Evolutionary conservation across 2,888 invertebrate species (phyloP).

Genomic region (Cryptocheilus praepositus): DNA sequence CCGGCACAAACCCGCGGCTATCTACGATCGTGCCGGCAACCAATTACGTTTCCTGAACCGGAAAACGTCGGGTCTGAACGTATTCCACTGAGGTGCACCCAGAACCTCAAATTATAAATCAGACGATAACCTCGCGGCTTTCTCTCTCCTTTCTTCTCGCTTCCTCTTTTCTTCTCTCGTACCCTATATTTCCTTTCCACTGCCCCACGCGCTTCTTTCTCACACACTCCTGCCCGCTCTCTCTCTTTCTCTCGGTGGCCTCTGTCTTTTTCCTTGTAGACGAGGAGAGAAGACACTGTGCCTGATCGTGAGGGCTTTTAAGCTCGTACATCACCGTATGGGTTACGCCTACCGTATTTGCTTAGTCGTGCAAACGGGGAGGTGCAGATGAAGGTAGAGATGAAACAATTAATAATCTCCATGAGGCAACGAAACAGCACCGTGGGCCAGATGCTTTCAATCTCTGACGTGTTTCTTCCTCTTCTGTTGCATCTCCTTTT

Average conservation of each 20-base stretch:
- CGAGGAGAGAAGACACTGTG: conserved; percentile 28
- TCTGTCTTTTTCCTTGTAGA: conserved; percentile 8
- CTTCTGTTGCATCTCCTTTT: conserved; percentile 7
- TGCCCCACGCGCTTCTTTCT: conserved; percentile 28
- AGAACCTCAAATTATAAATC: conserved; percentile 69
- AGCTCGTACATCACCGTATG: conserved; percentile 71
- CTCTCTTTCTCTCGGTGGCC: conserved; percentile 34
- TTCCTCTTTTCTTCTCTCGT: conserved; percentile 37
- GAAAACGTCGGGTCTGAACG: conserved; percentile 66
- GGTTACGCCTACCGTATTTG: conserved; percentile 74
- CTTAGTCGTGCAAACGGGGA: conserved; percentile 71
- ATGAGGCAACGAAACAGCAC: conserved; percentile 50
- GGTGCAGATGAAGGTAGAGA: conserved; percentile 70
- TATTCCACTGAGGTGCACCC: conserved; percentile 55
- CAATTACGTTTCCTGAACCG: conserved; percentile 72
- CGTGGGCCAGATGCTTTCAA: conserved; percentile 54
- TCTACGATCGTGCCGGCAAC: conserved; percentile 65
- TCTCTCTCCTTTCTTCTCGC: conserved; percentile 34
- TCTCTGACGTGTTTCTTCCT: conserved; percentile 34
- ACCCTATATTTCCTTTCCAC: conserved; percentile 25
- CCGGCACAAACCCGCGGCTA: conserved; percentile 56
- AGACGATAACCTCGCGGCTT: conserved; percentile 60
- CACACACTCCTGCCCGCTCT: conserved; percentile 10
- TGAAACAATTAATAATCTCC: conserved; percentile 72
- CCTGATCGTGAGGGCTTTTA: conserved; percentile 67